phyloP scores from a whole-genome alignment of 2,113 vertebrate species.

The Sarotherodon lohbergeri region DNA sequence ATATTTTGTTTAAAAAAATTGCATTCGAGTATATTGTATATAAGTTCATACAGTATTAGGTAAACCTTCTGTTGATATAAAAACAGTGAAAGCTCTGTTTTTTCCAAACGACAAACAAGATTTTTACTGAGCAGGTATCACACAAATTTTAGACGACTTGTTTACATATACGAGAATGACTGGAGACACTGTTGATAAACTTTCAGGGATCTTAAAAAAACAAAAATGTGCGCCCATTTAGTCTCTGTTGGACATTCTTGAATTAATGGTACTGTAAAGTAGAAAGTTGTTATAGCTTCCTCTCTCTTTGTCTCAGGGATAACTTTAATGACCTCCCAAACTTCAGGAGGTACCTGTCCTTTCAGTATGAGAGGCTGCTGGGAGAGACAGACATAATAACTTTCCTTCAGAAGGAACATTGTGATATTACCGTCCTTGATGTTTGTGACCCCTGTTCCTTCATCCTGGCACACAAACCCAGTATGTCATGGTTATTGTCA shows the following conservation, averaged over 20 bases:
- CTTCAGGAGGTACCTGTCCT: conserved; percentile 27
- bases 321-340: conserved; percentile 23
- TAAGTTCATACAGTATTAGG: neutral
- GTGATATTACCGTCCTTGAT: conserved; percentile 45
- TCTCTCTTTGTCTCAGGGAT: conserved; percentile 27
- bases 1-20: neutral
- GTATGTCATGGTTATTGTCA: neutral
- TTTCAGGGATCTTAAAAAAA: neutral
- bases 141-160: neutral
- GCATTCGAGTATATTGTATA: neutral
- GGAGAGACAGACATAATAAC: conserved; percentile 39
- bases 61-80: neutral
- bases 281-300: neutral
- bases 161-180: neutral
- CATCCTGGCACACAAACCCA: conserved; percentile 55
- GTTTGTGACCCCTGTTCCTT: conserved; percentile 68
- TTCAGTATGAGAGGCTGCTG: conserved; percentile 58
- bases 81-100: neutral
- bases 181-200: neutral
- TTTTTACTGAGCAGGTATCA: conserved; percentile 45
- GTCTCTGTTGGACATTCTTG: neutral
- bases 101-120: conserved; percentile 4
- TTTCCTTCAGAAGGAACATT: conserved; percentile 52
- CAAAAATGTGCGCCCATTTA: neutral
- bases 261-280: neutral